Percentiles rank a stretch among this genome's conserved stretches.
These are phyloP conservation scores for Drosophila mojavensis DNA, from an alignment of 1,140 invertebrate genomes.

Conservation along the genomic window DNA sequence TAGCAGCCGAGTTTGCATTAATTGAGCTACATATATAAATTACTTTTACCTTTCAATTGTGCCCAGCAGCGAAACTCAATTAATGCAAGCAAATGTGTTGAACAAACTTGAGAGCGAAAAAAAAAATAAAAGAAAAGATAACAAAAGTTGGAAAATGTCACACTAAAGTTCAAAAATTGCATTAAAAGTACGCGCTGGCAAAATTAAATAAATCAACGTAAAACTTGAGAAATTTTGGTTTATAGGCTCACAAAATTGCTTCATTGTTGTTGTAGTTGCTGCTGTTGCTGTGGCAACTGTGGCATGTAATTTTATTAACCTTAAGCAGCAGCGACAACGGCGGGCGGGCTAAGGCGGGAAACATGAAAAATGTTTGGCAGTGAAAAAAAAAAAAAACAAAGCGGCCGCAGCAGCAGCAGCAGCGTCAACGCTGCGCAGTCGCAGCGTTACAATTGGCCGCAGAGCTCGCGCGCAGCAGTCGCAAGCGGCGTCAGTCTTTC, in stretches of 20 bases:
- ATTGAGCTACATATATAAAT: conserved; percentile 58
- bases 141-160: conserved; percentile 34
- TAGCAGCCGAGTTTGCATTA: conserved; percentile 39
- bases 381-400: conserved; percentile 38
- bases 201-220: conserved; percentile 19
- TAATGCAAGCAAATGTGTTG: conserved; percentile 20
- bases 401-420: neutral
- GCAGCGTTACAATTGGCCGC: conserved; percentile 18
- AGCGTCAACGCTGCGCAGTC: conserved; percentile 34
- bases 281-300: conserved; percentile 49
- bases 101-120: conserved; percentile 10
- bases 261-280: conserved; percentile 32
- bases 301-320: conserved; percentile 58
- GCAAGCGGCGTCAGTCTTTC: conserved; percentile 49
- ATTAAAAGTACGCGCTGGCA: conserved; percentile 39
- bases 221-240: conserved; percentile 59
- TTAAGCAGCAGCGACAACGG: conserved; percentile 25
- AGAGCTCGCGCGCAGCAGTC: conserved; percentile 40
- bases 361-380: conserved; percentile 29
- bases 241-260: conserved; percentile 43
- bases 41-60: conserved; percentile 68
- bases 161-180: conserved; percentile 62
- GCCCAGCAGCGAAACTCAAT: conserved; percentile 40
- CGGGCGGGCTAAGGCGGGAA: neutral
- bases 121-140: neutral